Evolutionary conservation across 2,797 vertebrate genomes (phyloP).

Genomic region (Chelidonichthys spinosus): DNA sequence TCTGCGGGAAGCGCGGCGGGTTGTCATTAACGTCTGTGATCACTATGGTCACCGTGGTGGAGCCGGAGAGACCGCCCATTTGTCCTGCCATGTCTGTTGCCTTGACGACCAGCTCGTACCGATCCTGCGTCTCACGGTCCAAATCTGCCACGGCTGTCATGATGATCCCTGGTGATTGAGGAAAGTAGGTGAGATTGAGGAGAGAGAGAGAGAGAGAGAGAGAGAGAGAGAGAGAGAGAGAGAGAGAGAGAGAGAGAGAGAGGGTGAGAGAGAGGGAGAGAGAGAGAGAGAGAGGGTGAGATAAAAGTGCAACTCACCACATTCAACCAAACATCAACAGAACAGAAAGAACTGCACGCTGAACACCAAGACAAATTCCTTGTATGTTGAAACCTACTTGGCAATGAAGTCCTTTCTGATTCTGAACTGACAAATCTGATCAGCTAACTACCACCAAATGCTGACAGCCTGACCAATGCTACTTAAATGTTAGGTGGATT

Average conservation of each 20-base stretch:
- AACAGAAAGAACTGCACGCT: not conserved
- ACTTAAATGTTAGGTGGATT: not conserved
- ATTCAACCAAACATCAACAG: not conserved
- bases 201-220: slow-evolving; percentile 14
- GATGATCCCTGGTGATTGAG: slow-evolving; percentile 89
- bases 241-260: not conserved
- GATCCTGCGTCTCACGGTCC: slow-evolving; percentile 96
- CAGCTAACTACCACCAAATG: not conserved
- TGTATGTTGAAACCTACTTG: too few species aligned
- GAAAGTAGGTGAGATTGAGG: slow-evolving; percentile 27
- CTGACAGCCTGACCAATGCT: not conserved
- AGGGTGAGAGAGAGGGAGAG: not conserved
- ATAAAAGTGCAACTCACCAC: not conserved
- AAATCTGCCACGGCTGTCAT: slow-evolving; percentile 96
- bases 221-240: slow-evolving; percentile 1
- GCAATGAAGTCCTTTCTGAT: too few species aligned
- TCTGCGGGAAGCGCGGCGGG: slow-evolving; percentile 96
- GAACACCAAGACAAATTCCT: too few species aligned
- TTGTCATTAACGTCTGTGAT: slow-evolving; percentile 99
- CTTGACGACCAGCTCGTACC: slow-evolving; percentile 96
- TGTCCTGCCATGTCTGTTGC: slow-evolving; percentile 99
- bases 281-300: not conserved
- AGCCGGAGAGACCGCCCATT: slow-evolving; percentile 97
- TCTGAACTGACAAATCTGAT: not conserved
- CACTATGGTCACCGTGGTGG: slow-evolving; percentile 97